Base-by-base conservation (phyloP, 2,888 invertebrate species). In the Andricus quercusramuli region DNA sequence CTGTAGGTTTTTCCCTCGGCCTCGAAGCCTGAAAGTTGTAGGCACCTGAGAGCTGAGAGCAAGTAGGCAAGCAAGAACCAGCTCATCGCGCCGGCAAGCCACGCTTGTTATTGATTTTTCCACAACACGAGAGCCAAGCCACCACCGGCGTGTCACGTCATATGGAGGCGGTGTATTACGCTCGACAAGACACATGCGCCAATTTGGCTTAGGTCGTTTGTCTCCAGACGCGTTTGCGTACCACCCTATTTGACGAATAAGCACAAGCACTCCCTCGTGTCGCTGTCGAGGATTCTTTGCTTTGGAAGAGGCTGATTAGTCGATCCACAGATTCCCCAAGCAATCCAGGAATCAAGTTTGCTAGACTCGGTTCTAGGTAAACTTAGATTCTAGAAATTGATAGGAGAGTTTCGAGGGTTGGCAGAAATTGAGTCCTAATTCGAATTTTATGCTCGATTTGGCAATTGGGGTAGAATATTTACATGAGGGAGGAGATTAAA, bases 21-120 rank as follows among this genome's bases (percentile, higher is more conserved):
- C 85, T 85, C 81, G 70, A 78, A 70, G 78, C 47, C 67, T 78
- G 59, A 62, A 59, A 47, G 62, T 62, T 56, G 62, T 68, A 22
- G 47, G 62, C 64, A 68, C 78, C 68, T 51, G 78, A 76, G 74
- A 44, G 80, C 81, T 70, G 70, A 74, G 32, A 83, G 80, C 83
- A 67, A 74, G 62, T 44, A 82, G 82, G 86, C 90, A 90, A 89
- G 87, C 90, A 90, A 89, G 87, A 88, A 88, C 86, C 86, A 88
- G 89, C 88, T 89, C 87, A 88, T 86, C 85, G 84, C 86, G 84
- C 86, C 85, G 86, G 88, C 90, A 88, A 86, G 88, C 90, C 89
- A 91, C 88, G 91, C 89, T 91, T 90, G 90, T 89, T 91, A 91
- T 92, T 91, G 91, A 91, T 92, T 92, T 92, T 92, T 91, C 90